Base-by-base conservation (phyloP, 2,113 vertebrate genomes). In the Geococcyx californianus region DNA sequence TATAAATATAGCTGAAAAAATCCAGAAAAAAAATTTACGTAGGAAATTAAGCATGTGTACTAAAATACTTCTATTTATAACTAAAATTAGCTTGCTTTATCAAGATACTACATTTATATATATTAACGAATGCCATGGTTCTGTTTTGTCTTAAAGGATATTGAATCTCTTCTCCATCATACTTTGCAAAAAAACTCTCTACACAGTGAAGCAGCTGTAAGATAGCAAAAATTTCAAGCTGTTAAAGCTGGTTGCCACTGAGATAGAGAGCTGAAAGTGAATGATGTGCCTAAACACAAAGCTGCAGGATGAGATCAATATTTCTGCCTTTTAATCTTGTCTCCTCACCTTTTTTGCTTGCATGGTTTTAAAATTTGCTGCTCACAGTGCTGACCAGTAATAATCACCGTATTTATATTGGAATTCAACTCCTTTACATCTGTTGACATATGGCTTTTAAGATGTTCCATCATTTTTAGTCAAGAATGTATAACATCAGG, bases 251-350 rank as follows among this genome's bases (percentile, higher is more conserved):
- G 33, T 82, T 94, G 38, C 28, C 68, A 44, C 42, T 80, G 68
- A 90, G 59, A 94, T 28, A 70, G 68, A 87, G 28, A 58, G 31
- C 52, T 90, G 44, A 86, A 93, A 78, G 33, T 84, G 76, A 96
- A 86, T 54, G 52, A 90, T 96, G 17, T 82, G 34, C n/a, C 89
- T 88, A 86, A 96, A 78, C 25, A 92, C 14, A 87, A 70, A 90
- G 76, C 83, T 92, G 72, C 56, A 79, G 80, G 64, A 87, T 51
- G 31, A 78, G 36, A 93, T 95, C 83, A 89, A 93, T 95, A 96
- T 92, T 94, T 83, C 49, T 95, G 55, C 62, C 67, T 93, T 95
- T 90, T 83, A 92, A 89, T 89, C 91, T 91, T 93, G 36, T 73
- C n/a, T 95, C 14, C 26, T 78, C 80, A 86, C 60, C 64, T 89